phyloP scores from a whole-genome alignment of 1,140 invertebrate species.

The Macrobrachium rosenbergii region DNA sequence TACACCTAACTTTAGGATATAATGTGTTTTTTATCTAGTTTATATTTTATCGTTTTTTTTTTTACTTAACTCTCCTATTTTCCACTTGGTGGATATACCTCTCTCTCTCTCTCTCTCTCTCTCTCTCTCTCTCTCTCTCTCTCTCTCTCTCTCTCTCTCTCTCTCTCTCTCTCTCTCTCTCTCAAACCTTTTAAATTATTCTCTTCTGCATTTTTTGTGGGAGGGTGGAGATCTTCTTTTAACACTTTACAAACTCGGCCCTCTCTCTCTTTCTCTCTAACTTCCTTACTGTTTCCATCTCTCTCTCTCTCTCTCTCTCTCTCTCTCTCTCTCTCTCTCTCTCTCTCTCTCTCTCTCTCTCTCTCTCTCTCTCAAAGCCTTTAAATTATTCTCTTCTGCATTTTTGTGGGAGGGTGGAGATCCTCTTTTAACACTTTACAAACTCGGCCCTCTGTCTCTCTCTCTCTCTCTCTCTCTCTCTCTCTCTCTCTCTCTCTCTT shows the following conservation, averaged over 20 bases:
- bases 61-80: background rate
- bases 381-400: too few relatives aligned
- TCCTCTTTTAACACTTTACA: background rate
- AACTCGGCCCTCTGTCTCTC: background rate
- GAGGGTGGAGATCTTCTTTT: too few relatives aligned
- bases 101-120: background rate
- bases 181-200: background rate
- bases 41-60: background rate
- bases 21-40: background rate
- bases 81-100: background rate
- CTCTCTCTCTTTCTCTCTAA: too few relatives aligned
- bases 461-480: background rate
- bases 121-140: background rate
- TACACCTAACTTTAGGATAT: too few relatives aligned
- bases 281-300: background rate
- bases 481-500: background rate
- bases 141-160: background rate
- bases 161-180: slow-evolving; percentile 3
- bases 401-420: too few relatives aligned
- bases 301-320: background rate
- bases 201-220: too few relatives aligned
- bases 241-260: too few relatives aligned
- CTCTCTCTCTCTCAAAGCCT: too few relatives aligned
- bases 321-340: background rate
- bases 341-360: background rate